phyloP scores from a whole-genome alignment of 2,113 vertebrate species.

The Bettongia penicillata region DNA sequence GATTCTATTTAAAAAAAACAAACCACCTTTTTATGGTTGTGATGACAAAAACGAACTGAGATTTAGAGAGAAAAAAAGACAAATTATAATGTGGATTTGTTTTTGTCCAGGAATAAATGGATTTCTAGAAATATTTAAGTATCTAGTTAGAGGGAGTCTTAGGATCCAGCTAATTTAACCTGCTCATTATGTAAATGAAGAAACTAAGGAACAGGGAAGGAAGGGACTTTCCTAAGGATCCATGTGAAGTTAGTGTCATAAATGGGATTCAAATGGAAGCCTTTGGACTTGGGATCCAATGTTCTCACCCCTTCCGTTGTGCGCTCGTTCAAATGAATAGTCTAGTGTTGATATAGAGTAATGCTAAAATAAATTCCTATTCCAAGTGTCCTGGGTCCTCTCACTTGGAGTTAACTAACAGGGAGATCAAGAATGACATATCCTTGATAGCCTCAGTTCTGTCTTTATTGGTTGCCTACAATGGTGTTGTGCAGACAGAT shows the following conservation, averaged over 20 bases:
- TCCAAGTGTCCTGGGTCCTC: background rate
- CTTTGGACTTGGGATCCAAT: background rate
- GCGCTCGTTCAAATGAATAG: background rate
- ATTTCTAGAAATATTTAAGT: background rate
- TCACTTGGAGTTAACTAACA: background rate
- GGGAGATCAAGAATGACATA: accelerated
- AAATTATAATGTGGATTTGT: background rate
- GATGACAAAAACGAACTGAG: background rate
- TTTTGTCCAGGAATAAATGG: conserved; percentile 25
- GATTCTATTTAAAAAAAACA: background rate
- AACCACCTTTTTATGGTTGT: background rate
- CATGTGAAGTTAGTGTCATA: background rate
- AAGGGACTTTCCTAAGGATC: background rate
- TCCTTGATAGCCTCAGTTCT: background rate
- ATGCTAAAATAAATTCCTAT: background rate
- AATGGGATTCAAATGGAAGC: background rate
- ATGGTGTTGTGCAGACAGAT: background rate
- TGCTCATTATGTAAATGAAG: background rate
- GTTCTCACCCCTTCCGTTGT: background rate
- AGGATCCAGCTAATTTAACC: background rate
- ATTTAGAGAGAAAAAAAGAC: background rate
- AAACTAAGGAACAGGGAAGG: background rate
- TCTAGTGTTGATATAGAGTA: background rate
- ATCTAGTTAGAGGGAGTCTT: background rate
- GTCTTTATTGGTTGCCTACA: background rate